These are phyloP conservation scores for Oryzias javanicus DNA, from an alignment of 2,113 vertebrate genomes.

Conservation along the genomic window DNA sequence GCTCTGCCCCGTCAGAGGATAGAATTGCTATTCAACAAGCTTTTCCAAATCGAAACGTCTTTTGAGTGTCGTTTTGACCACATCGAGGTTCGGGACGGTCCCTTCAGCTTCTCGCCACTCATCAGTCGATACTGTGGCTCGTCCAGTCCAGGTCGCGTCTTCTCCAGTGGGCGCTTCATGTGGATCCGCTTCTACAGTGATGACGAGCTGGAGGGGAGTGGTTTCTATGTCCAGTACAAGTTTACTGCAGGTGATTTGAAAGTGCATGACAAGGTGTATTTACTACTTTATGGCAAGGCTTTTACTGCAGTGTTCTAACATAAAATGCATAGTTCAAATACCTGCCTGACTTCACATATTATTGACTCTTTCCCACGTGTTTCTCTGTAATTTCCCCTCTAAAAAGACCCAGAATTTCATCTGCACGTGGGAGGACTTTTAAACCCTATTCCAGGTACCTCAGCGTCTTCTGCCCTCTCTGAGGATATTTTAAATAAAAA, in stretches of 20 bases:
- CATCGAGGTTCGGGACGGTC: constrained; percentile 93
- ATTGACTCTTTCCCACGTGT: not conserved
- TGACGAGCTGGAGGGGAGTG: constrained; percentile 91
- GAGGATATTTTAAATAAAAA: not conserved
- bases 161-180: constrained; percentile 94
- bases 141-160: constrained; percentile 84
- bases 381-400: constrained; percentile 53
- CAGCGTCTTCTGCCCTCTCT: not conserved
- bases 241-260: constrained; percentile 86
- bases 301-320: not conserved
- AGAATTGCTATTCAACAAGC: constrained; percentile 86
- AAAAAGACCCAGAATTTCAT: constrained; percentile 93
- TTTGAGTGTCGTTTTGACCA: constrained; percentile 97
- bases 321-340: not conserved
- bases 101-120: constrained; percentile 93
- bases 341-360: not conserved
- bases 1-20: constrained; percentile 92
- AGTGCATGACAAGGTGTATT: not conserved
- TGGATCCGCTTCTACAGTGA: constrained; percentile 96
- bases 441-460: constrained; percentile 94
- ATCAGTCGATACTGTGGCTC: constrained; percentile 91
- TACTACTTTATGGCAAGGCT: not conserved
- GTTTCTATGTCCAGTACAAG: constrained; percentile 91
- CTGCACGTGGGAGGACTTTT: constrained; percentile 92
- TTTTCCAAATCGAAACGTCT: constrained; percentile 90